These are phyloP conservation scores for Drosophila rufa DNA, from an alignment of 1,140 invertebrate species.

Conservation along the genomic window DNA sequence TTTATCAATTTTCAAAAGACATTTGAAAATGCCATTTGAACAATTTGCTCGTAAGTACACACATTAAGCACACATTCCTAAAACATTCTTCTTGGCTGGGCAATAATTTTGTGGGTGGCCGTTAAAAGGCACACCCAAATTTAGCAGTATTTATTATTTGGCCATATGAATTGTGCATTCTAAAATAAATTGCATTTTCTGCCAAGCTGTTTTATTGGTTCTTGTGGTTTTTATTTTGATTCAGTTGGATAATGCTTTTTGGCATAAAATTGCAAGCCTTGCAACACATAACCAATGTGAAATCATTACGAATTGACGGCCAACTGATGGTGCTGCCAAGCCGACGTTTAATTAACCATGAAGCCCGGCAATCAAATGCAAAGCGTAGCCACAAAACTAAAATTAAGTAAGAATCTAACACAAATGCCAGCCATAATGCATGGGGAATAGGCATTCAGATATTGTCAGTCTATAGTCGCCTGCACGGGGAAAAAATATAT, in stretches of 20 bases:
- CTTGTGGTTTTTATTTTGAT: constrained; percentile 1
- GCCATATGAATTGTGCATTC: constrained; percentile 31
- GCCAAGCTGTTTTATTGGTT: constrained; percentile 3
- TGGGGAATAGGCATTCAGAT: constrained; percentile 11
- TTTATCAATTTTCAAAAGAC: constrained; percentile 42
- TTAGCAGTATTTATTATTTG: constrained; percentile 30
- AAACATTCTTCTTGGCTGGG: constrained; percentile 9
- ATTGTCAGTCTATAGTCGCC: constrained; percentile 16
- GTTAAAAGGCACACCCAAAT: constrained; percentile 30
- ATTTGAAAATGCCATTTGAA: constrained; percentile 51
- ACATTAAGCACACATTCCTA: constrained; percentile 40
- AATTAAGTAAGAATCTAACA: constrained; percentile 62
- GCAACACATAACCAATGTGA: constrained; percentile 34
- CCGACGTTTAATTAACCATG: constrained; percentile 72
- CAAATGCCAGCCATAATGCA: constrained; percentile 42
- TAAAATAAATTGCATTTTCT: constrained; percentile 23
- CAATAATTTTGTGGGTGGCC: constrained; percentile 39
- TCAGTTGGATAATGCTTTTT: constrained; percentile 2
- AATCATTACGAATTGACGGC: constrained; percentile 52
- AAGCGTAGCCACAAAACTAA: constrained; percentile 64
- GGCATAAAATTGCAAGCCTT: constrained; percentile 12
- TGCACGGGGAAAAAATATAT: background rate
- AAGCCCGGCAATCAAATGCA: constrained; percentile 61
- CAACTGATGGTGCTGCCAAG: constrained; percentile 35
- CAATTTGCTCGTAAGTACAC: constrained; percentile 37